Percentiles rank a stretch among this genome's conserved stretches.
Evolutionary conservation across 2,113 vertebrate genomes (phyloP).

Genomic region (Arizona elegans): DNA sequence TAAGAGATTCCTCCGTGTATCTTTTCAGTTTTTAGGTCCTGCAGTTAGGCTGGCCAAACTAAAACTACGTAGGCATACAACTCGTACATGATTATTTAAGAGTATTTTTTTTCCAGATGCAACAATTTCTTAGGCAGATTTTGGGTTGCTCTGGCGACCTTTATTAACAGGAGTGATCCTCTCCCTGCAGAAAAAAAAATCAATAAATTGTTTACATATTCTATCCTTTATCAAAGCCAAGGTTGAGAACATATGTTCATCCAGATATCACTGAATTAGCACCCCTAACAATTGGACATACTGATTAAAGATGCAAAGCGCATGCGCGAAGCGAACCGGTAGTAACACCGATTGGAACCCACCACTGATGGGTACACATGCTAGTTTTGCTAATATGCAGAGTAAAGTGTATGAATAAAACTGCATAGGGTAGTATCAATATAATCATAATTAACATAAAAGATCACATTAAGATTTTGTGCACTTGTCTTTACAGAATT

Average conservation of each 20-base stretch:
- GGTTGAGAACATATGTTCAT: neutral
- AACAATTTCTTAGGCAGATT: neutral
- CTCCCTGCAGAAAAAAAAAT: constrained; percentile 54
- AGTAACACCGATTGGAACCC: too few relatives aligned
- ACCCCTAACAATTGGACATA: neutral
- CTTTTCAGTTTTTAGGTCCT: neutral
- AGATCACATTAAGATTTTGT: too few relatives aligned
- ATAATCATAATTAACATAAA: too few relatives aligned
- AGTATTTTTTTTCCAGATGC: neutral
- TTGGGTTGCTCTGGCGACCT: neutral
- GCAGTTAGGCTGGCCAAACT: neutral
- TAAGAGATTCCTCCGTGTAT: neutral
- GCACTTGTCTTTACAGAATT: too few relatives aligned
- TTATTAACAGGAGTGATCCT: constrained; percentile 56
- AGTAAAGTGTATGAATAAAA: too few relatives aligned
- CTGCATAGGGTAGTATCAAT: too few relatives aligned
- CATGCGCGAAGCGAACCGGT: too few relatives aligned
- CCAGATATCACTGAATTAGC: neutral
- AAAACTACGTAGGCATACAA: neutral
- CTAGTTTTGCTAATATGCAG: too few relatives aligned
- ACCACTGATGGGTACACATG: too few relatives aligned
- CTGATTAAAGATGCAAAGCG: neutral
- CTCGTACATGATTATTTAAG: neutral
- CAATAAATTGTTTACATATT: neutral
- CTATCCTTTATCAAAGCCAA: neutral